Percentiles rank a stretch among this genome's conserved stretches.
Conservation (phyloP, 2,888 invertebrate species). For the Tipula vernalis region DNA sequence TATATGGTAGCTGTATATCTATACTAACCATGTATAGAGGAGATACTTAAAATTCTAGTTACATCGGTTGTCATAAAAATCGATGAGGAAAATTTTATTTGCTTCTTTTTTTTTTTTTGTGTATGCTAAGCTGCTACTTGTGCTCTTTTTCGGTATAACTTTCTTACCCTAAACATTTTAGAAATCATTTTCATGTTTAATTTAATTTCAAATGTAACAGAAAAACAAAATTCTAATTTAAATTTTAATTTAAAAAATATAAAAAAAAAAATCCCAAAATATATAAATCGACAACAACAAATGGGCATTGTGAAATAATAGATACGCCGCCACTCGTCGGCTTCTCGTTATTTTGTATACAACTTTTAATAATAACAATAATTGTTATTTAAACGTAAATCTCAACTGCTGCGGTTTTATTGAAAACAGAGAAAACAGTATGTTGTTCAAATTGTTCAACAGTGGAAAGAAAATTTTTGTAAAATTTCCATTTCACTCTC, state of each 20-base stretch:
- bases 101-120: background rate
- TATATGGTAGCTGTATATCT: background rate
- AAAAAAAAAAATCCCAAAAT: background rate
- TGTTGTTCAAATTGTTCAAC: too few relatives aligned
- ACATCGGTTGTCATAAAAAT: background rate
- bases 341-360: background rate
- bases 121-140: background rate
- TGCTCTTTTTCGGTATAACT: background rate
- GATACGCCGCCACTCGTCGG: background rate
- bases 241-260: background rate
- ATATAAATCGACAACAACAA: background rate
- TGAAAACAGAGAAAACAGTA: background rate
- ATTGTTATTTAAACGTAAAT: background rate
- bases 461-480: too few relatives aligned
- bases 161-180: background rate
- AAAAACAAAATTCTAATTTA: background rate
- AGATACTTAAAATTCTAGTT: constrained; percentile 7
- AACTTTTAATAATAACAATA: background rate
- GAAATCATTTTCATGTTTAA: constrained; percentile 4
- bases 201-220: background rate
- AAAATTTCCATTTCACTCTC: background rate
- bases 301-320: background rate
- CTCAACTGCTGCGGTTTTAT: background rate
- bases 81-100: background rate
- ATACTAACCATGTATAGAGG: background rate